Evolutionary conservation across 2,113 vertebrate species (phyloP), one percentile per base, ranked within the genome.

Genomic region (Choloepus hoffmanni): DNA sequence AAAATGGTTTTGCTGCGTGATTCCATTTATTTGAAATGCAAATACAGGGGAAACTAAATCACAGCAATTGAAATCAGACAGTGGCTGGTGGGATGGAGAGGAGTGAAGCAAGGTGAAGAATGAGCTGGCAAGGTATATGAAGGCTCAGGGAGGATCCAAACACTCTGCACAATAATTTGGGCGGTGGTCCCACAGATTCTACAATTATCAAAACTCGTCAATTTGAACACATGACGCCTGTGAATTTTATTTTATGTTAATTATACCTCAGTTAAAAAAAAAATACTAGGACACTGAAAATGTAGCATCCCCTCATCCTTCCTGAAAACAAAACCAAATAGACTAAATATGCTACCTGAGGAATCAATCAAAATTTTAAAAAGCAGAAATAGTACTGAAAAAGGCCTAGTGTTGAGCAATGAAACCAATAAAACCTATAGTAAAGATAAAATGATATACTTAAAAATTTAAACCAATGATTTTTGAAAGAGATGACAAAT

Each of bases 321-420:
- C 65, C 48, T 90, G 10, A 53, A 81, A 92, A 62, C 9, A 63
- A 85, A 85, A 48, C 5, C 23, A 36, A 73, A 65, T 40, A 62
- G 90, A 65, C 63, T 84, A 21, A 36, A 30, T 48, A 26, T 12
- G 87, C 67, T 74, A 62, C 19, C 15, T 95, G 40, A 84, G 24
- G 45, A 90, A 79, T 87, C 30, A 53, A 77, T 92, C 58, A 65
- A 88, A 87, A 95, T 81, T 67, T 67, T 14, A 77, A 88, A 40
- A 14, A 67, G 3, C 6, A 24, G 24, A 90, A 90, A 94, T 45
- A 30, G 24, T 60, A 10, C 28, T 77, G 36, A 21, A 85, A 79
- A 95, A 60, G 14, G 5, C 24, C 18, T 62, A 89, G 21, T 28
- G 3, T 4, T 53, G 5, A 83, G 9, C 2, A 9, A 74, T 74